Base-by-base conservation (phyloP, 2,797 vertebrate genomes). In the Scleropages formosus region DNA sequence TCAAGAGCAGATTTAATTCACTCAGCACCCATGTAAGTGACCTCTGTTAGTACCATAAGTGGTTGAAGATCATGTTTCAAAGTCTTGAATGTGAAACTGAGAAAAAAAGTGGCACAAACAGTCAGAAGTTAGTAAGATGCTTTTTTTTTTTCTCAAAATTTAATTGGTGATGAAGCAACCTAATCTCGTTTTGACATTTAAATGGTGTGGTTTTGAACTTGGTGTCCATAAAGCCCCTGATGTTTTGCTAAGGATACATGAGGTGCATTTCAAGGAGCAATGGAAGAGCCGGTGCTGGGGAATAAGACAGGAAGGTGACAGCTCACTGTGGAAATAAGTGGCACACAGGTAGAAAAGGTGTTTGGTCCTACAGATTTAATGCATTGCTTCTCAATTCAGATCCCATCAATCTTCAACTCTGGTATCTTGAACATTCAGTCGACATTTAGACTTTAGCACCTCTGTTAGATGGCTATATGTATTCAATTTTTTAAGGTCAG, bases 401-500 rank as follows among this genome's bases (percentile, higher is more conserved):
- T 56, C 18, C 53, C 10, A 18, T 56, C 11, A 18, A 18, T 2
- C 12, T 12, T 12, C 9, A 56, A 53, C 53, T 56, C 12, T 56
- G 53, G 18, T 10, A 9, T 56, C 53, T 18, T 11, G 53, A 56
- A 10, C 18, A 18, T 56, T 56, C 12, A 18, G 2, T 56, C 56
- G 18, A 56, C 11, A 10, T 18, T 56, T 56, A 56, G 53, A 56
- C 53, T 56, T 56, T 18, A 56, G 31, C 6, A 6, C 6, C 31
- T 39, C 31, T 39, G 31, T 39, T 39, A 39, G 2, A 6, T 31
- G 2, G 31, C 6, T 39, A 39, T 39, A 39, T 39, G 31, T n/a
- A 66, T 78, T 82, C 66, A 82, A 76, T 85, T 84, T 80, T 87
- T 79, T 75, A 76, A 84, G 77, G 83, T 84, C 85, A 81, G 88